These are phyloP conservation scores for Apodemus speciosus DNA, from an alignment of 2,113 vertebrate genomes.

Conservation along the genomic window DNA sequence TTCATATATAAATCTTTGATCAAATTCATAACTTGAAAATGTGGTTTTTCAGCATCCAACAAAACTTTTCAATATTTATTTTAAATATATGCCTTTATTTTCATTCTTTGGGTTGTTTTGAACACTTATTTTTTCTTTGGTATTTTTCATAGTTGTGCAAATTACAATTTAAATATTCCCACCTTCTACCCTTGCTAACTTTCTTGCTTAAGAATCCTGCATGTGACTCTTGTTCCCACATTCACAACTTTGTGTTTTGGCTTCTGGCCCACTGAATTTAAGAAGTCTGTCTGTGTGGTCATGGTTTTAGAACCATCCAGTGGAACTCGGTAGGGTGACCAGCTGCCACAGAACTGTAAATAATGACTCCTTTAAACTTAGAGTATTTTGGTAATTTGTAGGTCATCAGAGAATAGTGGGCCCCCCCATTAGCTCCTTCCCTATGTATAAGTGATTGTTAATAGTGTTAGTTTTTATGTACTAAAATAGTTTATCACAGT, in stretches of 20 bases:
- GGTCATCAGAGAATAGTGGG: not conserved
- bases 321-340: not conserved
- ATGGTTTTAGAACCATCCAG: not conserved
- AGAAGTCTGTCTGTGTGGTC: not conserved
- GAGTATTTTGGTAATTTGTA: not conserved
- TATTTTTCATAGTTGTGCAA: not conserved
- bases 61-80: not conserved
- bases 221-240: not conserved
- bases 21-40: not conserved
- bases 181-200: not conserved
- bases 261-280: not conserved
- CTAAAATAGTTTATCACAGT: not conserved
- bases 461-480: rapidly evolving
- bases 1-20: not conserved
- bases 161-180: not conserved
- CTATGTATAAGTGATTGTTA: not conserved
- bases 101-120: not conserved
- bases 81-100: not conserved
- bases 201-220: not conserved
- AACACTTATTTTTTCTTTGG: not conserved
- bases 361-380: not conserved
- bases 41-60: not conserved
- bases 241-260: not conserved
- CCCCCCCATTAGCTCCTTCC: too few species aligned
- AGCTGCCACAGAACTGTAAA: not conserved